Base-by-base conservation (phyloP, 2,888 invertebrate genomes). In the Diplazon laetatorius region DNA sequence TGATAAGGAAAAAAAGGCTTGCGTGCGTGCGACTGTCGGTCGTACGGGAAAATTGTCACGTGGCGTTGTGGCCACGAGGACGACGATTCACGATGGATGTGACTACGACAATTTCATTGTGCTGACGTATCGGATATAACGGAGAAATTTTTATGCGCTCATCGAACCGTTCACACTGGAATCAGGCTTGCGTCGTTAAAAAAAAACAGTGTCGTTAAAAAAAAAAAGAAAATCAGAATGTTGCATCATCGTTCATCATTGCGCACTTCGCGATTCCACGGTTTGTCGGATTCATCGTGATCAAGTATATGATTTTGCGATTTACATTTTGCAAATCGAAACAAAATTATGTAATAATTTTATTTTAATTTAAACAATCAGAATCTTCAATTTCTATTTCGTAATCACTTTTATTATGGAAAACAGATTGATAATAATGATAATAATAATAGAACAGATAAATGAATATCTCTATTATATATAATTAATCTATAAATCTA, bases 221-320 rank as follows among this genome's bases (percentile, higher is more conserved):
- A n/a, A n/a, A n/a, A n/a, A n/a, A 25, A 12, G 22, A 18, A 55
- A 9, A 44, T 20, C 42, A 42, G 42, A 30, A 14, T n/a, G 68
- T 73, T 77, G 62, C 62, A 50, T 57, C 72, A 68, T 44, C 44
- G 16, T 46, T 68, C 39, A 44, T 68, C 60, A 14, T 55, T 50
- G 35, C 72, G 39, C 71, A 39, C n/a, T n/a, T n/a, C n/a, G n/a
- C n/a, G n/a, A n/a, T n/a, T n/a, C n/a, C n/a, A n/a, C n/a, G n/a
- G n/a, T n/a, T n/a, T n/a, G n/a, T n/a, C n/a, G n/a, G n/a, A n/a
- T n/a, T n/a, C n/a, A n/a, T n/a, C n/a, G n/a, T n/a, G n/a, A n/a
- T n/a, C n/a, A n/a, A n/a, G n/a, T n/a, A n/a, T n/a, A n/a, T n/a
- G n/a, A n/a, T n/a, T n/a, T n/a, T n/a, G n/a, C n/a, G n/a, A n/a